Evolutionary conservation across 2,113 vertebrate genomes (phyloP), one percentile per base, ranked within the genome.

Genomic region (Siphamia tubifer): DNA sequence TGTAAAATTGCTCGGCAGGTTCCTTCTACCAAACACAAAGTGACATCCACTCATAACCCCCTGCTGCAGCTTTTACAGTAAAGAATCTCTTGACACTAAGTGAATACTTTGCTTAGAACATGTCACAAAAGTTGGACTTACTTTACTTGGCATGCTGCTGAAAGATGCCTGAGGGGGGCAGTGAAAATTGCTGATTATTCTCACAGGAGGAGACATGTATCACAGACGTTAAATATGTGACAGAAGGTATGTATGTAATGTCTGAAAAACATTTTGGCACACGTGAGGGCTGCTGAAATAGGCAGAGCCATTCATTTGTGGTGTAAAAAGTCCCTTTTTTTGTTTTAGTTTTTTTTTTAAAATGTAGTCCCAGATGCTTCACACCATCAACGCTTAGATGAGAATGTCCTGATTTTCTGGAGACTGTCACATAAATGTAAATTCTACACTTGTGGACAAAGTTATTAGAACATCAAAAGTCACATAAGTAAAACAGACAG

Each of bases 1-100:
- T 32, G 38, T 75, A 45, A 78, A 75, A 74, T 62, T 53, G 56
- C 78, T 77, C 69, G 27, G 75, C n/a, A 17, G 80, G 76, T 52
- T 69, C 13, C 51, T 11, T 38, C 21, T 36, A 16, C 17, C 30
- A 31, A 72, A 72, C 47, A 43, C 77, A 55, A 63, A 74, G 49
- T 55, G 65, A 58, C 24, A 52, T 39, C 74, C 64, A 53, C 65
- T 51, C 30, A 49, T 60, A 63, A 83, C 54, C 75, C 65, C 75
- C 76, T 8, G 34, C 80, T 78, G 78, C 45, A 45, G 49, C 71
- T 51, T 24, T 36, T 64, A 42, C 47, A 35, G 51, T 40, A 42
- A 53, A 63, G 56, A 51, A 55, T 66, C 57, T 67, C 61, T 42
- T 36, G 6, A 65, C 35, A 28, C 55, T 48, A 63, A 75, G 65